phyloP scores from a whole-genome alignment of 2,888 invertebrate genomes.

The Diadegma fenestrale region DNA sequence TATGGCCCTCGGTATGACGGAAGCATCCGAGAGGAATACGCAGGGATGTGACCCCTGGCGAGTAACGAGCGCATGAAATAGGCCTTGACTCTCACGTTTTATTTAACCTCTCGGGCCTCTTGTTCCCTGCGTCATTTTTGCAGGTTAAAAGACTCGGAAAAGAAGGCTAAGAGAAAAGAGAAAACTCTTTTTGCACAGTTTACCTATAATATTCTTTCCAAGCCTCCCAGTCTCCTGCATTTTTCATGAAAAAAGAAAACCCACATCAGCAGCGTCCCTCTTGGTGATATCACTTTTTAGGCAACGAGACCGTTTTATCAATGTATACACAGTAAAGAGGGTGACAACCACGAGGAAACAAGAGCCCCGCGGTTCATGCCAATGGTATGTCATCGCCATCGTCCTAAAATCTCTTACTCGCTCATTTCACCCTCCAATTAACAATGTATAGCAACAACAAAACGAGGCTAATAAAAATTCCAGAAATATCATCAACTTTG shows the following conservation, averaged over 20 bases:
- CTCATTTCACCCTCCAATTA: constrained; percentile 15
- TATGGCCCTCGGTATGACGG: constrained; percentile 44
- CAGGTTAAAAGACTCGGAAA: neutral
- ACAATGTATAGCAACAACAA: neutral
- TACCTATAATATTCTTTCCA: constrained; percentile 6
- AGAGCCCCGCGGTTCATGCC: neutral
- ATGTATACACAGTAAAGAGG: constrained; percentile 7
- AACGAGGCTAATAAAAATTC: neutral
- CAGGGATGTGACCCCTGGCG: constrained; percentile 19
- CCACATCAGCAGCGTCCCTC: constrained; percentile 14
- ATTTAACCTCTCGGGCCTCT: constrained; percentile 46
- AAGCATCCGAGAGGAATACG: neutral
- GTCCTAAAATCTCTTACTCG: constrained; percentile 20
- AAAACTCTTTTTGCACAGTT: constrained; percentile 11
- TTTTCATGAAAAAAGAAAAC: constrained; percentile 24
- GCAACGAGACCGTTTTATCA: constrained; percentile 14
- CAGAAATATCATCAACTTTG: neutral
- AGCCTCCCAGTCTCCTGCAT: neutral
- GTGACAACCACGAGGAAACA: constrained; percentile 23
- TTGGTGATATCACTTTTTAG: constrained; percentile 24
- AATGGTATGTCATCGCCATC: neutral
- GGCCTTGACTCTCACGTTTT: constrained; percentile 46
- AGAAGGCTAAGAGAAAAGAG: neutral
- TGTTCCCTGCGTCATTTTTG: neutral
- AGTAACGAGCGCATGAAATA: constrained; percentile 49